Base-by-base conservation (phyloP, 2,113 vertebrate species). In the Mus spicilegus region DNA sequence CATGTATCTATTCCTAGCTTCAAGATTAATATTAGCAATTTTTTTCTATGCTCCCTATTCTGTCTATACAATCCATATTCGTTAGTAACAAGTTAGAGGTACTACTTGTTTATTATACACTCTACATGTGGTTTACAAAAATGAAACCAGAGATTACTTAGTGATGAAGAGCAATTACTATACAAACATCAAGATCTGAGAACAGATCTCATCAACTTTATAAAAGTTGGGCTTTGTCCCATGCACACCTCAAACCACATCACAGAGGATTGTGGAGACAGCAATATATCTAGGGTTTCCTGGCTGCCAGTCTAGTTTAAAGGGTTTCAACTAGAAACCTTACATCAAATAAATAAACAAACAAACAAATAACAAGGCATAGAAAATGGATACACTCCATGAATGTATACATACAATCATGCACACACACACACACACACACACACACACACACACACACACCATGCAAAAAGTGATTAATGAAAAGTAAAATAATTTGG, bases 11-110 rank as follows among this genome's bases (percentile, higher is more conserved):
- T 20, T 14, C 7, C 19, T 5, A 72, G 4, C 19, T 87, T 81
- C 36, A 96, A 19, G 30, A 94, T 85, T 65, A 89, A 7, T 9
- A 96, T 65, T 65, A 91, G 12, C 28, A 73, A 72, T 51, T 91
- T 51, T 69, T 65, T 88, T 20, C 39, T 86, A 3, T 24, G 91
- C 2, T n/a, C 20, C 70, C n/a, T 39, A 7, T 2, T n/a, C 36
- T 89, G 2, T 58, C 11, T 69, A 17, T 72, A 11, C 0, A 85
- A 92, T 4, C 6, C 6, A 33, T 20, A 76, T 51, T 49, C 85
- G 42, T 89, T 51, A 89, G n/a, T 80, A 75, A 39, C 11, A 65
- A 91, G 49, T 67, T 92, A 26, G 46, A 77, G 36, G 16, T 65
- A 82, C 28, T 65, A 46, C 26, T 56, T 88, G 70, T 87, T 10